Base-by-base conservation (phyloP, 2,888 invertebrate genomes). In the Tiphia femorata region DNA sequence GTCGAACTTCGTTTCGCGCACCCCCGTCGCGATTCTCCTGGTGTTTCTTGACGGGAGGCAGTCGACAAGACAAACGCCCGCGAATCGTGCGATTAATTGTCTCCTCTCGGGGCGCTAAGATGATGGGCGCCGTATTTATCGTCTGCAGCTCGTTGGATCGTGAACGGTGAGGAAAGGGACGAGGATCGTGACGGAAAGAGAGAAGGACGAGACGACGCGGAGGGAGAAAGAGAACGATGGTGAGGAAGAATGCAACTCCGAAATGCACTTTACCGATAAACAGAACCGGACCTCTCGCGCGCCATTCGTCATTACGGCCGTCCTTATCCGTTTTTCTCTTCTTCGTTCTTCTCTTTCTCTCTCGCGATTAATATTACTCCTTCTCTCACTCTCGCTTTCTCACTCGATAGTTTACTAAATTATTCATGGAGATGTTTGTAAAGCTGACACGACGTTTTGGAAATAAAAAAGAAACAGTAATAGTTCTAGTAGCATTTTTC, bases 211-310 rank as follows among this genome's bases (percentile, higher is more conserved):
- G n/a, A n/a, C n/a, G n/a, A n/a, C n/a, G n/a, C n/a, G n/a, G n/a
- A n/a, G n/a, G n/a, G n/a, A n/a, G n/a, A n/a, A n/a, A n/a, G n/a
- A n/a, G n/a, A n/a, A n/a, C n/a, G n/a, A n/a, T n/a, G n/a, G n/a
- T n/a, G n/a, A n/a, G n/a, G n/a, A n/a, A 2, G 47, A 30, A 33
- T 19, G 27, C 49, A 40, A 52, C 59, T 57, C 44, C 43, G 52
- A 55, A 67, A 63, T 59, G 58, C 60, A 60, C 58, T 62, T 47
- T 47, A 21, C 44, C 49, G 62, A 64, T 62, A 62, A 55, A 62
- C 21, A 16, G 16, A 35, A 19, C 20, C 19, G 7, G n/a, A n/a
- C n/a, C n/a, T 12, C 29, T 20, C 16, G 19, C 20, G 23, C 7
- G 19, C 38, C 55, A 52, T 62, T 50, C 55, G 58, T 55, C 63